Base-by-base conservation (phyloP, 1,140 invertebrate genomes). In the Drosophila pallidifrons region DNA sequence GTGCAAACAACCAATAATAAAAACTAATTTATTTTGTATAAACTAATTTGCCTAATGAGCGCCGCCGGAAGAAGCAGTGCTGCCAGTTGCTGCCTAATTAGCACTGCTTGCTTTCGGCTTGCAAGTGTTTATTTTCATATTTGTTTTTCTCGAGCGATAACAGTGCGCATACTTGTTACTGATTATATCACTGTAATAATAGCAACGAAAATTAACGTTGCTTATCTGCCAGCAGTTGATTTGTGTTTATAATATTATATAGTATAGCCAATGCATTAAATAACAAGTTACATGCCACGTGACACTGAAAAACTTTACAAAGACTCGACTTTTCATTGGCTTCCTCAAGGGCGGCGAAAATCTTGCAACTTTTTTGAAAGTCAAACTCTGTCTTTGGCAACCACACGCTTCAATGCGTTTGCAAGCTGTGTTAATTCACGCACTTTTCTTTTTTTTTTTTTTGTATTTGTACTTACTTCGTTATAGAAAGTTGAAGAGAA, bases 301-400 rank as follows among this genome's bases (percentile, higher is more conserved):
- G 64, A 67, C 70, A 51, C 38, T 41, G 30, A 51, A 51, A 60
- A 60, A 64, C 28, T 57, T 57, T 11, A 57, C 64, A 5, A 32
- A 6, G 30, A 8, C 30, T 54, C 13, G 28, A 43, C 16, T 63
- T 64, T 32, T 32, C 49, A 65, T 59, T 61, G 46, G 54, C 49
- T 63, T 10, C 41, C 28, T 55, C 52, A 72, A 72, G 51, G 28
- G 41, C 58, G 35, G 16, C 13, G 20, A 0, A 5, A 65, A 67
- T 30, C 32, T 72, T 66, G 43, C 13, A 54, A 35, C 28, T 32
- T 54, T 30, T 54, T 67, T 67, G 41, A 74, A 74, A 68, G 71
- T 74, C 65, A 54, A 68, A 30, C 30, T 47, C 5, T 68, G 65
- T 74, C 59, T 25, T 54, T 20, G 57, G 35, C 35, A 38, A 13